A percentile compares a stretch with the other conserved stretches of the same genome.
Evolutionary conservation across 2,113 vertebrate genomes (phyloP).

Genomic region (Cricetomys ansorgei): DNA sequence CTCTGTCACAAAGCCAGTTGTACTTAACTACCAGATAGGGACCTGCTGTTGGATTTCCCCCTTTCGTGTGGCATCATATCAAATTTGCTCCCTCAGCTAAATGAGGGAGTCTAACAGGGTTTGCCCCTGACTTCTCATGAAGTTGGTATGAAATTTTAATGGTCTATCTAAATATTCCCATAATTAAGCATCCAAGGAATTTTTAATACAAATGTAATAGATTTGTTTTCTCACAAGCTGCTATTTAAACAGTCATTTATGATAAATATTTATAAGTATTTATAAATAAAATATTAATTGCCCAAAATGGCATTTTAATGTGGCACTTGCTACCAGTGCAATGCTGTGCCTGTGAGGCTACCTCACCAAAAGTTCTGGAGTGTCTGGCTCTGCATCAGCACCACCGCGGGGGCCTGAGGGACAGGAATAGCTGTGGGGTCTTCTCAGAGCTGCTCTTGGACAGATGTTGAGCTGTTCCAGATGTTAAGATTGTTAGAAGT

Average conservation of each 20-base stretch:
- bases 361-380: constrained; percentile 55
- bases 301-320: constrained; percentile 80
- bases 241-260: constrained; percentile 77
- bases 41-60: neutral
- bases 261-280: constrained; percentile 84
- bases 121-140: constrained; percentile 57
- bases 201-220: constrained; percentile 82
- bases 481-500: neutral
- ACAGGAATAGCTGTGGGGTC: neutral
- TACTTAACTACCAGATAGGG: neutral
- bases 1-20: neutral
- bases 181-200: constrained; percentile 82
- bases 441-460: neutral
- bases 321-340: constrained; percentile 62
- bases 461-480: neutral
- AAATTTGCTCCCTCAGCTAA: constrained; percentile 42
- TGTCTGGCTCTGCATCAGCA: neutral
- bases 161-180: constrained; percentile 73
- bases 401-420: neutral
- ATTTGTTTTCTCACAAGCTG: constrained; percentile 78
- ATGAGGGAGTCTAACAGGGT: constrained; percentile 25
- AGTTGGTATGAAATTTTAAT: constrained; percentile 58
- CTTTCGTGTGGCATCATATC: neutral
- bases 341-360: constrained; percentile 8
- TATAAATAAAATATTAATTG: constrained; percentile 87